phyloP scores from a whole-genome alignment of 2,113 vertebrate genomes.

The human region GRCh38 chr5:41921501-41922000 shows the following conservation, averaged over 20 bases:
- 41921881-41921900: neutral
- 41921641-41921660: slow-evolving; percentile 31
- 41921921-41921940: neutral
- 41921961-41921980: neutral
- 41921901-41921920: neutral
- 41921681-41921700: neutral
- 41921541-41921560: slow-evolving; percentile 11
- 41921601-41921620: slow-evolving; percentile 37
- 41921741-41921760: neutral
- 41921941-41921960: slow-evolving; percentile 4
- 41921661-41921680: slow-evolving; percentile 14
- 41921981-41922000: neutral
- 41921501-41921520: slow-evolving; percentile 36
- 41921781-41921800: neutral
- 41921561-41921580: slow-evolving; percentile 48
- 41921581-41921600: slow-evolving; percentile 63
- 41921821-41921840: neutral
- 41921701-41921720: neutral
- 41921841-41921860: neutral
- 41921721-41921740: slow-evolving; percentile 6
- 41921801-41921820: neutral
- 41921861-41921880: slow-evolving; percentile 8
- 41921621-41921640: slow-evolving; percentile 51
- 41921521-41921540: slow-evolving; percentile 37
- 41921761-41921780: neutral